Evolutionary conservation across 2,113 vertebrate genomes (phyloP).

Genomic region (Nansenia antarctica): DNA sequence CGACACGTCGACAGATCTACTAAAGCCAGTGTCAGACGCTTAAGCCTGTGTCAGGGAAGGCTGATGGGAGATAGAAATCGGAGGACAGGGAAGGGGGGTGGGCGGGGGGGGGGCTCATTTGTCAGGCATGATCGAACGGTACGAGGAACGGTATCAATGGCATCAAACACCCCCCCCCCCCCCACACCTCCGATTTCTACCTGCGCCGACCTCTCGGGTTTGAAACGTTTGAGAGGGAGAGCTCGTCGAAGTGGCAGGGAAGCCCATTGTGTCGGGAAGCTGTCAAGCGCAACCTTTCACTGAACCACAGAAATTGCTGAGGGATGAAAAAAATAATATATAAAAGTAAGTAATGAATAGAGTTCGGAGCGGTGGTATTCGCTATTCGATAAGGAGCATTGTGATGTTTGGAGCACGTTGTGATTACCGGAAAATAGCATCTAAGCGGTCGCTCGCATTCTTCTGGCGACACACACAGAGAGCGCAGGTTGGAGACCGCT

Average conservation of each 20-base stretch:
- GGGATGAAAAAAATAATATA: too few species aligned
- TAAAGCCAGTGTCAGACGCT: neutral
- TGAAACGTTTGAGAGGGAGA: neutral
- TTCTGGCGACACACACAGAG: neutral
- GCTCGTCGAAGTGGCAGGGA: constrained; percentile 1
- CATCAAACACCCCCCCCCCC: too few species aligned
- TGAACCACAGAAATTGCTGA: constrained; percentile 40
- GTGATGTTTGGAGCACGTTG: neutral
- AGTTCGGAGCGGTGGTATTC: constrained; percentile 1
- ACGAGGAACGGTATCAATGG: too few species aligned
- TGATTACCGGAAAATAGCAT: too few species aligned
- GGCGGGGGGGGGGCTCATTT: too few species aligned
- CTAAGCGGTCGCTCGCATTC: too few species aligned
- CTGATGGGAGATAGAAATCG: too few species aligned
- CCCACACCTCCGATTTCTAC: too few species aligned
- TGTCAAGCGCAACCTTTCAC: constrained; percentile 42
- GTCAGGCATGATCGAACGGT: too few species aligned
- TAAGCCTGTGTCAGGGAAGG: neutral
- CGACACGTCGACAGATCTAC: neutral
- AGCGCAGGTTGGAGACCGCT: neutral
- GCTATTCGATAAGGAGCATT: neutral
- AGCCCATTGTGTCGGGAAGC: constrained; percentile 28
- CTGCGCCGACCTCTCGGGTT: neutral
- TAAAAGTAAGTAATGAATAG: constrained; percentile 58
- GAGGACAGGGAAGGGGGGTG: too few species aligned